A percentile compares a stretch with the other conserved stretches of the same genome.
These are phyloP conservation scores for Pheosia gnoma DNA, from an alignment of 2,888 invertebrate genomes.

Conservation along the genomic window DNA sequence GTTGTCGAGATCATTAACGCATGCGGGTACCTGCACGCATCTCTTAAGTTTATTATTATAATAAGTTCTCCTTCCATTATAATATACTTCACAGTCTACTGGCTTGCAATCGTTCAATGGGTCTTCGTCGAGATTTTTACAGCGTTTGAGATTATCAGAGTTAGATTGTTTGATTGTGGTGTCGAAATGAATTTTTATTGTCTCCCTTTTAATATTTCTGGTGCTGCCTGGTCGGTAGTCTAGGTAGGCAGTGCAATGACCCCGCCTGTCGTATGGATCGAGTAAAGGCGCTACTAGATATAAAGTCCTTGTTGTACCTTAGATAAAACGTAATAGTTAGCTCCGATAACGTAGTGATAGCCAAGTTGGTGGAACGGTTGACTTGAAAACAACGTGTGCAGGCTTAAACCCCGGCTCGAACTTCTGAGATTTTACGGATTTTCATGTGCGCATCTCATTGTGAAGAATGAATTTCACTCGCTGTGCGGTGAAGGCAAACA, in stretches of 20 bases:
- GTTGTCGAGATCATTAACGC: slow-evolving; percentile 36
- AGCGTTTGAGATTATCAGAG: slow-evolving; percentile 41
- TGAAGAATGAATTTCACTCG: no score
- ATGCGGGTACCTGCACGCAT: slow-evolving; percentile 53
- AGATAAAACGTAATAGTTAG: not conserved
- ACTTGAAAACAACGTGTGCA: no score
- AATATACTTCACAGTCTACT: slow-evolving; percentile 66
- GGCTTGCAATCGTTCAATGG: slow-evolving; percentile 65
- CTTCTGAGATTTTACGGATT: no score
- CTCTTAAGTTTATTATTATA: slow-evolving; percentile 48
- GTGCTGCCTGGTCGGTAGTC: slow-evolving; percentile 55
- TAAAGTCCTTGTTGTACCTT: slow-evolving; percentile 54
- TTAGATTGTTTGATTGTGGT: slow-evolving; percentile 46
- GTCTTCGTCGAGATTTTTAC: slow-evolving; percentile 60
- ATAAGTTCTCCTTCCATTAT: slow-evolving; percentile 61
- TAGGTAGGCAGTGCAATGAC: slow-evolving; percentile 60
- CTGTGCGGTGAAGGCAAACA: no score
- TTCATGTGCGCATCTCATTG: no score
- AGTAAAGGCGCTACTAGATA: slow-evolving; percentile 63
- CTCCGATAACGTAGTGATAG: slow-evolving; percentile 16
- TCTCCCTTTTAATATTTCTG: slow-evolving; percentile 50
- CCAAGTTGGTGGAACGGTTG: slow-evolving; percentile 7
- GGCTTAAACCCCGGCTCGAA: no score
- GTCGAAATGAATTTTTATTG: slow-evolving; percentile 62
- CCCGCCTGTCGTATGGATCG: slow-evolving; percentile 57